These are phyloP conservation scores for Osedax fenrisi DNA, from an alignment of 2,888 invertebrate genomes.

Conservation along the genomic window DNA sequence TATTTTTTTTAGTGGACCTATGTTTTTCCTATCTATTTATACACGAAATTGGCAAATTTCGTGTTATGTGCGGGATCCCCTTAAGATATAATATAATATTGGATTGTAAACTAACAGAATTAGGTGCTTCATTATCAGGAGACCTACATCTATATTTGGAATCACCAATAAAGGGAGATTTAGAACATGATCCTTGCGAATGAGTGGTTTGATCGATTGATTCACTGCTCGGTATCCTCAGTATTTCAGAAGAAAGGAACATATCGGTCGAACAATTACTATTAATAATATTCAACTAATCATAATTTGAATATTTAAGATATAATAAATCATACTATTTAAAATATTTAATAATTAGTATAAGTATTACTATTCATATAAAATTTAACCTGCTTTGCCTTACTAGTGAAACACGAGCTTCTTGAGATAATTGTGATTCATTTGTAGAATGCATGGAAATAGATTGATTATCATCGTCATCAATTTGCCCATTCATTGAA, in stretches of 20 bases:
- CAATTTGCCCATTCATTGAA: neutral
- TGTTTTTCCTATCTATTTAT: too few species aligned
- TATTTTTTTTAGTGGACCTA: too few species aligned
- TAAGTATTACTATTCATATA: neutral
- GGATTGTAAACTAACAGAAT: neutral
- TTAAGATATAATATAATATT: too few species aligned
- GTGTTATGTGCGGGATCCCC: too few species aligned
- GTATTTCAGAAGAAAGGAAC: neutral
- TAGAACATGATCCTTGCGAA: too few species aligned
- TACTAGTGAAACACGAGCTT: neutral
- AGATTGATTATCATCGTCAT: neutral
- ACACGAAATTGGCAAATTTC: too few species aligned
- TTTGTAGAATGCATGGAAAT: neutral
- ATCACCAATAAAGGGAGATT: neutral
- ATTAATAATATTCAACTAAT: neutral
- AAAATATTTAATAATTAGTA: neutral
- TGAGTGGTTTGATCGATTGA: neutral
- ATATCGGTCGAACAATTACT: neutral
- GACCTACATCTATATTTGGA: neutral
- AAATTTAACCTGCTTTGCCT: neutral
- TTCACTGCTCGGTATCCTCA: neutral
- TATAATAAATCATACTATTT: neutral
- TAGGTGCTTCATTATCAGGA: neutral
- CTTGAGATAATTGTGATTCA: neutral
- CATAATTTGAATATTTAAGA: neutral